Percentiles rank a stretch among this genome's conserved stretches.
These are phyloP conservation scores for Eilema sororculum DNA, from an alignment of 2,888 invertebrate species.

Conservation along the genomic window DNA sequence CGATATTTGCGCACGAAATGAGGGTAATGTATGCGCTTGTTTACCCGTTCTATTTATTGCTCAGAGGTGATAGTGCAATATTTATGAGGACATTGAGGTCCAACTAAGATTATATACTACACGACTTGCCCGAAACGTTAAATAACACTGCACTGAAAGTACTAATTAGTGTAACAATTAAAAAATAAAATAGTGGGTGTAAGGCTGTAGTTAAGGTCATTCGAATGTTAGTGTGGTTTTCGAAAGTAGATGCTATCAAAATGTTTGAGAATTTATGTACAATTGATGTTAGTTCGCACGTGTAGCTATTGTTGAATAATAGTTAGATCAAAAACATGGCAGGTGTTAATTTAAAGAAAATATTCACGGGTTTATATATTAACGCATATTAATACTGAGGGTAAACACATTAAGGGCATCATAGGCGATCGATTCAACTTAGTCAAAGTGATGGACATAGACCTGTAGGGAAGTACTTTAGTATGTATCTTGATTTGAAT, in stretches of 20 bases:
- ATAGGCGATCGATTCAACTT: too few species aligned
- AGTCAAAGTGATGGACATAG: too few species aligned
- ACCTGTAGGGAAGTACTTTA: too few species aligned
- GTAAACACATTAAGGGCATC: too few species aligned
- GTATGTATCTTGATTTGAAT: too few species aligned
- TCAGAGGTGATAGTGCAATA: constrained; percentile 30
- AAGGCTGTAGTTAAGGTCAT: constrained; percentile 17
- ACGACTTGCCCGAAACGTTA: constrained; percentile 16
- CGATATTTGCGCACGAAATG: constrained; percentile 40
- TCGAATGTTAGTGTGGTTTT: constrained; percentile 16
- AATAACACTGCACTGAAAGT: constrained; percentile 12
- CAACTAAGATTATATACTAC: constrained; percentile 23
- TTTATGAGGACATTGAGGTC: constrained; percentile 37
- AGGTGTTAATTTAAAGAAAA: neutral
- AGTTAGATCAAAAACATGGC: neutral
- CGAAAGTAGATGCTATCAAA: constrained; percentile 5
- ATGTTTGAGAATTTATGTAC: neutral
- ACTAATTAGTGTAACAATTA: neutral
- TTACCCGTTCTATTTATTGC: constrained; percentile 34
- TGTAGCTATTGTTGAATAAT: neutral
- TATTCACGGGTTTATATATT: too few species aligned
- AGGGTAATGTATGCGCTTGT: constrained; percentile 41
- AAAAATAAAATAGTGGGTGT: constrained; percentile 9
- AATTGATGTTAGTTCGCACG: neutral
- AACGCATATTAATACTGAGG: too few species aligned